Percentiles rank a stretch among this genome's conserved stretches.
Evolutionary conservation across 2,888 invertebrate species (phyloP).

Genomic region (Hoplodrina blanda): DNA sequence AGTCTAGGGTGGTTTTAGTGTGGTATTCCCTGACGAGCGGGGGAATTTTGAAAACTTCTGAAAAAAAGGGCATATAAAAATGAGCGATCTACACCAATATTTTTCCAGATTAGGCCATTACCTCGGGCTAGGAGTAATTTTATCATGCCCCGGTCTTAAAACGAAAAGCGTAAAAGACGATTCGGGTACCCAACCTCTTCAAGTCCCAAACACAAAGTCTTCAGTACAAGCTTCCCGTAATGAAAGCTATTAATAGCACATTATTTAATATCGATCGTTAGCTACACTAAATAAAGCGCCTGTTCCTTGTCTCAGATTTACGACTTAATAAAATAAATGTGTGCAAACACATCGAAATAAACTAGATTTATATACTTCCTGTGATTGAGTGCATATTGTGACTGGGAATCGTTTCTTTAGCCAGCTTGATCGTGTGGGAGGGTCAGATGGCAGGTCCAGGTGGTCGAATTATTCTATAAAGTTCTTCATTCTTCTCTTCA

Average conservation of each 20-base stretch:
- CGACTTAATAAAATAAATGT: conserved; percentile 40
- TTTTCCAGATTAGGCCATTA: no score
- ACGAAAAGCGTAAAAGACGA: no score
- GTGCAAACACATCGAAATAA: conserved; percentile 23
- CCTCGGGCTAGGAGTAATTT: no score
- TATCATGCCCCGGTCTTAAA: no score
- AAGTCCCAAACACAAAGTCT: neutral
- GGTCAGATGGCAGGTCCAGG: neutral
- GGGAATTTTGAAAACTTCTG: no score
- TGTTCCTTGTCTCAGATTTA: conserved; percentile 36
- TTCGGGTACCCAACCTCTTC: neutral
- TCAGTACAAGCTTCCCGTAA: neutral
- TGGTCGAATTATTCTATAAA: no score
- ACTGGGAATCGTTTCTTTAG: neutral
- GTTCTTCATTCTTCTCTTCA: no score
- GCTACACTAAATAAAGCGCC: conserved; percentile 8
- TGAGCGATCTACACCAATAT: no score
- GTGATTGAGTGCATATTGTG: conserved; percentile 17
- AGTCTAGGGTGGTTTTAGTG: no score
- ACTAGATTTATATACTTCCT: conserved; percentile 35
- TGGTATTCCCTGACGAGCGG: no score
- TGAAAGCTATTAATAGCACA: conserved; percentile 27
- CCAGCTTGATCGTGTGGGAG: neutral
- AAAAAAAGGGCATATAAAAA: no score
- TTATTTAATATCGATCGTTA: conserved; percentile 31